These are phyloP conservation scores for Leptatherina wallacei DNA, from an alignment of 2,797 vertebrate genomes.

Conservation along the genomic window DNA sequence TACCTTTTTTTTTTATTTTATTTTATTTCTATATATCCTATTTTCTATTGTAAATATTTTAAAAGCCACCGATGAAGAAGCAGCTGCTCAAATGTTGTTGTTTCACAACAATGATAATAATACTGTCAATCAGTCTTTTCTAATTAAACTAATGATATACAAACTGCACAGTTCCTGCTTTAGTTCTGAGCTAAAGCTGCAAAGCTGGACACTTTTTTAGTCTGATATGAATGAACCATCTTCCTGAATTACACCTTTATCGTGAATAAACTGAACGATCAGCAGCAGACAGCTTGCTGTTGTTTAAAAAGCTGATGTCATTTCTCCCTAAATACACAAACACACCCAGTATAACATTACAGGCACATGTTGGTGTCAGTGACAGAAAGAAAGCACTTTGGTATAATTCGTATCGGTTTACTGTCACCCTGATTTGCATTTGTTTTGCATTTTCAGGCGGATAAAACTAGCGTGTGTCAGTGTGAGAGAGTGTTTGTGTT, in stretches of 20 bases:
- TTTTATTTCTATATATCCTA: too few species aligned
- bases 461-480: neutral
- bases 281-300: neutral
- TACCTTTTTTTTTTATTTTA: too few species aligned
- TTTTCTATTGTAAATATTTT: too few species aligned
- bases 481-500: conserved; percentile 12
- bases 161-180: neutral
- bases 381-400: conserved; percentile 16
- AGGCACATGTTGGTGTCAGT: neutral
- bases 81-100: too few species aligned
- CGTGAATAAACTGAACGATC: neutral
- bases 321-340: neutral
- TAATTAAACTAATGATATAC: neutral
- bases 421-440: conserved; percentile 56
- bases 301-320: conserved; percentile 8
- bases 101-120: too few species aligned
- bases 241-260: neutral
- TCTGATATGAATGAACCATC: neutral
- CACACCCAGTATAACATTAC: neutral
- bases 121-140: neutral
- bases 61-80: too few species aligned
- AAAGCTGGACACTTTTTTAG: neutral
- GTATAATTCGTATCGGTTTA: neutral
- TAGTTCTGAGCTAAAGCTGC: neutral
- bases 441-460: conserved; percentile 31